Conservation (phyloP, 2,888 invertebrate genomes). For the Gerris lacustris region DNA sequence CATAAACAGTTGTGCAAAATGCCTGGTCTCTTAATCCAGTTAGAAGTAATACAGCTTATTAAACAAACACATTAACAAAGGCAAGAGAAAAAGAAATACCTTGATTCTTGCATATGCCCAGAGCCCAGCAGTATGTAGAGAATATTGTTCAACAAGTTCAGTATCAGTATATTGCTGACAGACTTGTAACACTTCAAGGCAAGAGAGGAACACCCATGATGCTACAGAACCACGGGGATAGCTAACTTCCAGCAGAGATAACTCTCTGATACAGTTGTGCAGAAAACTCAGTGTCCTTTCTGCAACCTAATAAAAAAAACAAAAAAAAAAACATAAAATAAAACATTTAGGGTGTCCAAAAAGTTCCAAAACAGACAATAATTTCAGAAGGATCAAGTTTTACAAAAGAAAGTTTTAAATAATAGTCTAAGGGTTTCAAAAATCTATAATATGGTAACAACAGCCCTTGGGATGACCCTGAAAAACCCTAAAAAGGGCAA, state of each 20-base stretch:
- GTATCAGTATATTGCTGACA: conserved; percentile 54
- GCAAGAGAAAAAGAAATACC: conserved; percentile 37
- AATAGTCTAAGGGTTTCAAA: too few species aligned
- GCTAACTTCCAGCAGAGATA: conserved; percentile 64
- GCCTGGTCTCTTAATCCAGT: too few species aligned
- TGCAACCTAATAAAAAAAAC: conserved; percentile 51
- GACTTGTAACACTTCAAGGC: conserved; percentile 72
- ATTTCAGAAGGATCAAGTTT: too few species aligned
- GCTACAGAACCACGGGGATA: conserved; percentile 71
- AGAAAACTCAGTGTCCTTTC: conserved; percentile 79
- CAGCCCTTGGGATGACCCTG: too few species aligned
- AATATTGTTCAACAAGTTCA: conserved; percentile 55
- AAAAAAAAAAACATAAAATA: background rate
- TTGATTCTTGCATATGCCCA: conserved; percentile 82
- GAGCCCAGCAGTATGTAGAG: conserved; percentile 70
- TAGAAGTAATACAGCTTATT: too few species aligned
- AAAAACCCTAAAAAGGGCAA: too few species aligned
- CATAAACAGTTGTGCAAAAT: too few species aligned
- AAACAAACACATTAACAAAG: background rate
- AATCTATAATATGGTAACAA: too few species aligned
- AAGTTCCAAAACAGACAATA: too few species aligned
- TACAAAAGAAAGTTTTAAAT: too few species aligned
- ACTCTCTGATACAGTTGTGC: conserved; percentile 76
- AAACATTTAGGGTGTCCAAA: conserved; percentile 5
- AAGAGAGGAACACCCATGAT: conserved; percentile 83